Percentiles rank a stretch among this genome's conserved stretches.
phyloP scores from a whole-genome alignment of 2,113 vertebrate species.

The Triplophysa rosa region DNA sequence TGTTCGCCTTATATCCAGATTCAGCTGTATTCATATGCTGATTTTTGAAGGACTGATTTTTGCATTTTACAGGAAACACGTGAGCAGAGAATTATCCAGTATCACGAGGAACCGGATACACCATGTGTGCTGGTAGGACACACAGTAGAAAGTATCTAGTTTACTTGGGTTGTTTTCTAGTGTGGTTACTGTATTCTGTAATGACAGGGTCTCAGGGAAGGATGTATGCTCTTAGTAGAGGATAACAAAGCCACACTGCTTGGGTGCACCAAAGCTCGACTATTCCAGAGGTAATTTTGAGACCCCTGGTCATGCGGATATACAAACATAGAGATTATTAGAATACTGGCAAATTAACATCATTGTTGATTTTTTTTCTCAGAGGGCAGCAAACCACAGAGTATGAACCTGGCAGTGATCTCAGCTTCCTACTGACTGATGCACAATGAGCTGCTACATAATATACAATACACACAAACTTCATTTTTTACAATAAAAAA shows the following conservation, averaged over 20 bases:
- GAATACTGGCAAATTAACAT: not conserved
- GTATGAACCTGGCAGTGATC: slow-evolving; percentile 78
- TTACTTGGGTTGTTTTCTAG: not conserved
- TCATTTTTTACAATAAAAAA: not conserved
- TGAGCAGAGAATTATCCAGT: slow-evolving; percentile 83
- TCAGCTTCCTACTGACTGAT: slow-evolving; percentile 79
- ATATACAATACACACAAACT: not conserved
- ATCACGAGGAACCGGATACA: slow-evolving; percentile 80
- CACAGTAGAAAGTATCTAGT: not conserved
- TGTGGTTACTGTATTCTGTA: not conserved
- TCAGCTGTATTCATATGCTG: not conserved
- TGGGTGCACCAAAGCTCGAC: slow-evolving; percentile 78
- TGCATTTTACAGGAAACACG: slow-evolving; percentile 77
- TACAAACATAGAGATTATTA: not conserved
- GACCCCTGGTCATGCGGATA: not conserved
- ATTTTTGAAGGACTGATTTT: not conserved
- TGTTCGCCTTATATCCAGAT: too few species aligned
- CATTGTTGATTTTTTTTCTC: slow-evolving; percentile 33
- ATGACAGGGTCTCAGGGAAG: slow-evolving; percentile 83
- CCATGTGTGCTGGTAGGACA: slow-evolving; percentile 79
- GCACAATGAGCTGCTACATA: slow-evolving; percentile 44
- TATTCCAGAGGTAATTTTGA: slow-evolving; percentile 78
- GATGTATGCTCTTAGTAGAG: slow-evolving; percentile 83
- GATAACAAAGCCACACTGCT: slow-evolving; percentile 79
- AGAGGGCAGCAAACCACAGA: slow-evolving; percentile 77